Base-by-base conservation (phyloP, 2,888 invertebrate species). In the Bellardia bayeri region DNA sequence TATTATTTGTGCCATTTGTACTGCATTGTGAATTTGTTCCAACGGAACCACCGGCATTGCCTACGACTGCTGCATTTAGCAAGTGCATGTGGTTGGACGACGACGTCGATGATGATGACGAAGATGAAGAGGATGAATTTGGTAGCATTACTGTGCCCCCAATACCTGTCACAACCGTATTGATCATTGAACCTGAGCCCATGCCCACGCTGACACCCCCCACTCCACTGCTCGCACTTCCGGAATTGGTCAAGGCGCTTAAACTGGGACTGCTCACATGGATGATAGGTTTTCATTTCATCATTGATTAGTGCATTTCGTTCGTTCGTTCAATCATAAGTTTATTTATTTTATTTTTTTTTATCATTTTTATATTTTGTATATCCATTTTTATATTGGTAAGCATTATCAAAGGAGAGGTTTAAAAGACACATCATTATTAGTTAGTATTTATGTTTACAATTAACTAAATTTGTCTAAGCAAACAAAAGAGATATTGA, bases 71-170 rank as follows among this genome's bases (percentile, higher is more conserved):
- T 40, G 89, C 80, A 63, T 89, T 90, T 49, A 92, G 90, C 88
- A 92, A 85, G 89, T 93, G 93, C 71, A 92, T 89, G 79, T 93
- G 93, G 49, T 91, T 90, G 61, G 91, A 90, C 61, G 92, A 92
- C 51, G 92, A 92, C 69, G 92, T 91, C 56, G 93, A 91, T 79
- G 93, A 92, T 75, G 92, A 91, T 63, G 93, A 92, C 86, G 92
- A 92, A 56, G 93, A 92, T 78, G 92, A 93, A 30, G 93, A 93
- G 69, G 92, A 93, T 72, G 93, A 92, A 87, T 92, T 91, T 58
- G 92, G 93, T 82, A 92, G 86, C 90, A 92, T 90, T n/a, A 93
- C 89, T 93, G 94, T 91, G 82, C 87, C 89, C 4, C 89, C 90
- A 78, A 91, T 91, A 40, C 93, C 95, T 94, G 92, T 86, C 89